Base-by-base conservation (phyloP, 2,888 invertebrate genomes). In the Norana najaformis region DNA sequence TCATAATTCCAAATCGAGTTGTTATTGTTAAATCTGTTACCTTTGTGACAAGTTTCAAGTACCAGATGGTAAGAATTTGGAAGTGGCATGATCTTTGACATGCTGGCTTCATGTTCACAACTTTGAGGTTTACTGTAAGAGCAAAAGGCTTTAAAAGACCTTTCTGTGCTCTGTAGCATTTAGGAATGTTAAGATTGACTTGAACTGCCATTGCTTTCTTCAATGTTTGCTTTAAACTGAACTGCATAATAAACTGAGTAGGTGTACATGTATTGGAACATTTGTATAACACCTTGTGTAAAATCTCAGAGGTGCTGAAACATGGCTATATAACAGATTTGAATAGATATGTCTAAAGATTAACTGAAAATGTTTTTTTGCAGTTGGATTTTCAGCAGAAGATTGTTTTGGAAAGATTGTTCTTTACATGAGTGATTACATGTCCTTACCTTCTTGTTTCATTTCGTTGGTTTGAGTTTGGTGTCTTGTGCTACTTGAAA, bases 391-490 rank as follows among this genome's bases (percentile, higher is more conserved):
- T 47, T 47, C 47, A 69, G 69, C n/a, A n/a, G 69, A 69, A 47
- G 11, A n/a, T n/a, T 34, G 85, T 36, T 85, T 30, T 5, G 4
- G 35, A 85, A 23, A 85, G 18, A 85, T 20, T 35, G 23, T 35
- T 88, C 37, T 13, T 88, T 88, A 13, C 8, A 23, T 35, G 88
- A 88, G 13, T 88, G 88, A 88, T 88, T 30, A 0, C n/a, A n/a
- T n/a, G 11, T 69, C 69, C n/a, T 69, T 6, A 69, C n/a, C n/a
- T 69, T 3, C 8, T 8, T 69, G 30, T 69, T 69, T 69, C n/a
- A 38, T 16, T 88, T 35, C 34, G 88, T 88, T 88, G 35, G 35
- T 88, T 36, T 88, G 38, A 38, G 88, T 88, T 88, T 38, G n/a
- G 6, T n/a, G n/a, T n/a, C n/a, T 69, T 11, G 11, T 8, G n/a